phyloP scores from a whole-genome alignment of 2,888 invertebrate genomes.

The Erebia palarica region DNA sequence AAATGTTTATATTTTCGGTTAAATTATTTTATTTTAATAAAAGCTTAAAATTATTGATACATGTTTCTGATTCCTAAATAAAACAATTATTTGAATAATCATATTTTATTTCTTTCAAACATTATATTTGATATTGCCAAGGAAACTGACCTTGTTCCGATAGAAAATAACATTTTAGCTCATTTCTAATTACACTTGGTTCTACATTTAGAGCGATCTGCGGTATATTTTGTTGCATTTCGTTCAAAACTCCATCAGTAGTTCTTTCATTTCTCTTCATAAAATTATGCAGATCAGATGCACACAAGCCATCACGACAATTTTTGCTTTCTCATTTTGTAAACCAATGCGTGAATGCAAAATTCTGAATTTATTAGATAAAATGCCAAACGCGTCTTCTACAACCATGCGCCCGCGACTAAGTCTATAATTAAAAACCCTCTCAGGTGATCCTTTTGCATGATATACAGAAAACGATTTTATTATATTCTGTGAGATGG shows the following conservation, averaged over 20 bases:
- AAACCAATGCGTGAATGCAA: not conserved
- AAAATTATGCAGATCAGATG: not conserved
- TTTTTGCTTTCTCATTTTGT: not conserved
- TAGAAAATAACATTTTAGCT: not conserved
- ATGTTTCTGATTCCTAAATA: not conserved
- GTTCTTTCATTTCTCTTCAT: not conserved
- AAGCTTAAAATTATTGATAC: not conserved
- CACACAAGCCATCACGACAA: not conserved
- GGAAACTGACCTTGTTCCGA: not conserved
- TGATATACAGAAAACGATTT: too few relatives aligned
- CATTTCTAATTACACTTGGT: not conserved
- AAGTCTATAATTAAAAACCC: slow-evolving; percentile 1
- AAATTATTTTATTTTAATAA: not conserved
- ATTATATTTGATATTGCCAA: not conserved
- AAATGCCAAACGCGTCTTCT: not conserved
- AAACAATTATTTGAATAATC: not conserved
- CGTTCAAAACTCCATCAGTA: not conserved
- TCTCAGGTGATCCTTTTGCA: slow-evolving; percentile 12
- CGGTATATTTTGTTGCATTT: not conserved
- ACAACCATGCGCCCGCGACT: not conserved
- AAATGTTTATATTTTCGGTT: too few relatives aligned
- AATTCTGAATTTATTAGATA: too few relatives aligned
- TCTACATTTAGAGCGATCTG: not conserved
- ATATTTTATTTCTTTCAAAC: not conserved
- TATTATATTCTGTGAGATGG: slow-evolving; percentile 23